These are phyloP conservation scores for Sipha flava DNA, from an alignment of 1,140 invertebrate species.

Conservation along the genomic window DNA sequence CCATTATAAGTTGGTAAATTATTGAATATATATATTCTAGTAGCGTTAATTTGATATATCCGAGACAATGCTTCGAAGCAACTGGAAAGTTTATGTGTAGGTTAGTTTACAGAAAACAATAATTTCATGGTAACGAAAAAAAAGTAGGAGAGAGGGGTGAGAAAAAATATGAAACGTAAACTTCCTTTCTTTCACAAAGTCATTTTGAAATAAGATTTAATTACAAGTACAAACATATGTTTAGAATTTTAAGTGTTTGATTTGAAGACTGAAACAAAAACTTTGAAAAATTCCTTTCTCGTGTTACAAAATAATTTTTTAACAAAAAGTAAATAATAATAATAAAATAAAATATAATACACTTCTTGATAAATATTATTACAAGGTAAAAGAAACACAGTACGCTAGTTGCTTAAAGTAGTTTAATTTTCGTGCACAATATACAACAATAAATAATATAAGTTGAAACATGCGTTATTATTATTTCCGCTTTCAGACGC, in stretches of 20 bases:
- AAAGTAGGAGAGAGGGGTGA: not conserved
- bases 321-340: not conserved
- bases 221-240: slow-evolving; percentile 11
- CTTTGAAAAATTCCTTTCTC: not conserved
- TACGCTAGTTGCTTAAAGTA: not conserved
- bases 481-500: too few relatives aligned
- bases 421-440: too few relatives aligned
- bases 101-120: not conserved
- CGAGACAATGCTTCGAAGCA: not conserved
- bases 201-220: slow-evolving; percentile 1
- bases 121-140: not conserved
- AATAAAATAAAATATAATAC: too few relatives aligned
- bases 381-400: not conserved
- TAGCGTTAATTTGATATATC: not conserved
- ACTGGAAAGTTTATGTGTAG: not conserved
- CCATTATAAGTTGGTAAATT: too few relatives aligned
- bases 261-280: slow-evolving; percentile 7
- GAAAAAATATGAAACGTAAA: slow-evolving; percentile 2
- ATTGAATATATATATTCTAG: not conserved
- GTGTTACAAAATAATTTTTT: not conserved
- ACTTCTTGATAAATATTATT: not conserved
- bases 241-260: slow-evolving; percentile 23
- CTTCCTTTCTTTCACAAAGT: not conserved
- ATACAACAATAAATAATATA: too few relatives aligned
- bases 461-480: too few relatives aligned